Conservation (phyloP, 2,797 vertebrate genomes). For the Vultur gryphus region DNA sequence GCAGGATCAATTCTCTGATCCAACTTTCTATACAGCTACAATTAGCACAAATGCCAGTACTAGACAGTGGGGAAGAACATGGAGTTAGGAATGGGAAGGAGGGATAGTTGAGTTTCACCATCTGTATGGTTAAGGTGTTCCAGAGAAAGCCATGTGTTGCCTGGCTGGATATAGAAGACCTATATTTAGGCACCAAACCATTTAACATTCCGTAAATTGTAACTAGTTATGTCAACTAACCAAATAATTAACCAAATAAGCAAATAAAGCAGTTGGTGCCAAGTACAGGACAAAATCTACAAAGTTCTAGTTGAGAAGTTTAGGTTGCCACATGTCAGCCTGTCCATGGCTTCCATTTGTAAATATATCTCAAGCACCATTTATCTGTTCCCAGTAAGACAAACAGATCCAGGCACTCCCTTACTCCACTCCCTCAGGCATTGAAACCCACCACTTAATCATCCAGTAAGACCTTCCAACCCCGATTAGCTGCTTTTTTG, state of each 20-base stretch:
- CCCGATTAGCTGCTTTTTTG: background rate
- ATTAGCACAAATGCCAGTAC: background rate
- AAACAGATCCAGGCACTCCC: background rate
- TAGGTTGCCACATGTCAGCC: accelerated
- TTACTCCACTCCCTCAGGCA: background rate
- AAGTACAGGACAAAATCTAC: background rate
- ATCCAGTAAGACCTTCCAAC: background rate
- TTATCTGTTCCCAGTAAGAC: background rate
- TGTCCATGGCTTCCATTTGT: background rate
- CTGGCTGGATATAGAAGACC: background rate
- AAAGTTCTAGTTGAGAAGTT: background rate
- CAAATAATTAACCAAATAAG: background rate
- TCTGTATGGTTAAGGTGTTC: background rate
- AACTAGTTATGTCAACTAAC: background rate
- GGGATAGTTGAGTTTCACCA: background rate
- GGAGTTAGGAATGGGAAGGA: background rate
- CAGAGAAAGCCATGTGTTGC: background rate
- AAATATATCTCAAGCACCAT: background rate
- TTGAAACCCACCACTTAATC: background rate
- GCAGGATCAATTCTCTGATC: background rate
- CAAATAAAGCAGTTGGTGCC: background rate
- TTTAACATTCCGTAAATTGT: background rate
- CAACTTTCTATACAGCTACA: background rate
- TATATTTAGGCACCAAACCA: background rate
- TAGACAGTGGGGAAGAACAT: background rate